These are phyloP conservation scores for Bombycilla garrulus DNA, from an alignment of 2,113 vertebrate genomes.

Conservation along the genomic window DNA sequence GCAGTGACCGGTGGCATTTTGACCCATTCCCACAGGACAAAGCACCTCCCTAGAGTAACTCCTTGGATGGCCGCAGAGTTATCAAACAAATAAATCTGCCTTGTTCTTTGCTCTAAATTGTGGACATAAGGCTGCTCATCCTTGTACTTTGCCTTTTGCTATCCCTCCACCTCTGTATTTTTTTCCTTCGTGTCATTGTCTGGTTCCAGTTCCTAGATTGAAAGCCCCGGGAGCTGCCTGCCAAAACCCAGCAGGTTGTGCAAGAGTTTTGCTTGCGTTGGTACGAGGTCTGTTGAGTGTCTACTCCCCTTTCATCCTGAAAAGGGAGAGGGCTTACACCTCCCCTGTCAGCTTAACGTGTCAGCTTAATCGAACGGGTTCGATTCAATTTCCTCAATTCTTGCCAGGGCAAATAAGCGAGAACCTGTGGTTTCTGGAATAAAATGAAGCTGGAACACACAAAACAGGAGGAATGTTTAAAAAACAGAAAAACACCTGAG, in stretches of 20 bases:
- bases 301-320: neutral
- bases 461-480: neutral
- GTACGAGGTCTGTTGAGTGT: neutral
- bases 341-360: neutral
- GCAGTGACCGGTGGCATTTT: neutral
- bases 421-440: neutral
- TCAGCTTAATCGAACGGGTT: neutral
- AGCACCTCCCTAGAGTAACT: neutral
- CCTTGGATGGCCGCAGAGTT: neutral
- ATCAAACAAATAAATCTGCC: neutral
- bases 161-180: neutral
- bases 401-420: neutral
- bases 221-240: neutral
- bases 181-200: neutral
- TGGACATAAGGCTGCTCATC: neutral
- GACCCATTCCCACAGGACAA: neutral
- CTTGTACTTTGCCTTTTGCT: slow-evolving; percentile 45
- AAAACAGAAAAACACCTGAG: neutral
- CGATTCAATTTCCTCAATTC: neutral
- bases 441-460: neutral
- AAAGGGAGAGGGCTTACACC: neutral
- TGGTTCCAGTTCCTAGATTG: neutral
- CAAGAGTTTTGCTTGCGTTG: neutral
- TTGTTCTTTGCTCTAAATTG: neutral
- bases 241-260: neutral